Percentiles rank a stretch among this genome's conserved stretches.
These are phyloP conservation scores for Odontocerum albicorne DNA, from an alignment of 2,888 invertebrate species.

Conservation along the genomic window DNA sequence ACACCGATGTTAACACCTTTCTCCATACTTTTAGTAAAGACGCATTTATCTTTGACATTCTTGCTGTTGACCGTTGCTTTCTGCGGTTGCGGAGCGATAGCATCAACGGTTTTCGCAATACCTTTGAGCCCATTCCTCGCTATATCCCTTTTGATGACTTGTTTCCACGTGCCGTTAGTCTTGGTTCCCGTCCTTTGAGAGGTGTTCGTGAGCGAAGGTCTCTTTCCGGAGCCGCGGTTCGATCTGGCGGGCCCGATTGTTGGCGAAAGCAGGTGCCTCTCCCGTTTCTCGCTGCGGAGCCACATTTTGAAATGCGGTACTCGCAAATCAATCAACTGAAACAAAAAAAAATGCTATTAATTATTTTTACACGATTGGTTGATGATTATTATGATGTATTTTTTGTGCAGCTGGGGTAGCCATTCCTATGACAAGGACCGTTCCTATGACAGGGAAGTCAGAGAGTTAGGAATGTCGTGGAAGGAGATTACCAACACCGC, in stretches of 20 bases:
- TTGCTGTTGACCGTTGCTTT: slow-evolving; percentile 9
- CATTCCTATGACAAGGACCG: no score
- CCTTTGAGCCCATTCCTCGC: slow-evolving; percentile 48
- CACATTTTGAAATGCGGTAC: slow-evolving; percentile 56
- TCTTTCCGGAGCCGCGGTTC: slow-evolving; percentile 20
- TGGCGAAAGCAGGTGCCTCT: slow-evolving; percentile 51
- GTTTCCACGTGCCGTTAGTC: slow-evolving; percentile 47
- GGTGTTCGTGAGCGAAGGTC: slow-evolving; percentile 10
- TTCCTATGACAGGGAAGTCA: no score
- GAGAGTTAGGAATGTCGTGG: no score
- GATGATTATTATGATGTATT: no score
- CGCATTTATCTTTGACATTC: slow-evolving; percentile 17
- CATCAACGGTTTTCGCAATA: slow-evolving; percentile 16
- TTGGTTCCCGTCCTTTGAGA: slow-evolving; percentile 27
- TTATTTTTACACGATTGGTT: neutral
- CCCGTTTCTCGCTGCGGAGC: slow-evolving; percentile 68
- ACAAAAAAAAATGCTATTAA: neutral
- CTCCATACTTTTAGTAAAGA: slow-evolving; percentile 25
- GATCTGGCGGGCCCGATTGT: slow-evolving; percentile 20
- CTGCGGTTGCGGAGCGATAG: slow-evolving; percentile 1
- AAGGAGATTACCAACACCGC: no score
- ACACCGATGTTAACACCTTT: slow-evolving; percentile 16
- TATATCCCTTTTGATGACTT: slow-evolving; percentile 45
- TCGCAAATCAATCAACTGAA: slow-evolving; percentile 2
- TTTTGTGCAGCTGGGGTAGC: no score